phyloP scores from a whole-genome alignment of 2,113 vertebrate genomes.

The Aptenodytes patagonicus region DNA sequence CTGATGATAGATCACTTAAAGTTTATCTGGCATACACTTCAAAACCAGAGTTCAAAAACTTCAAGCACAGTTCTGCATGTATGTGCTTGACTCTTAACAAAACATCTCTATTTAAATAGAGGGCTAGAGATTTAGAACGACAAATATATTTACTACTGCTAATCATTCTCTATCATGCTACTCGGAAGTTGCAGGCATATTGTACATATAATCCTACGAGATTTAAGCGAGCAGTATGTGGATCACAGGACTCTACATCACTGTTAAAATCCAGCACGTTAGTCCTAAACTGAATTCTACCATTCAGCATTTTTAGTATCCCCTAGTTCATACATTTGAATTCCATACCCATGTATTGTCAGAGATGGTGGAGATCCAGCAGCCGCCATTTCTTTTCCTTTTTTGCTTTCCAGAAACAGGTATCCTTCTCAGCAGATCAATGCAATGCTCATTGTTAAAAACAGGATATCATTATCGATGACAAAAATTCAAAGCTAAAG shows the following conservation, averaged over 20 bases:
- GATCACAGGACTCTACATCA: background rate
- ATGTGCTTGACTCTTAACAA: conserved; percentile 36
- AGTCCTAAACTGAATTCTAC: background rate
- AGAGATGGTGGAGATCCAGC: background rate
- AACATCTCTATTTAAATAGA: conserved; percentile 23
- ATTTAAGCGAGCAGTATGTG: background rate
- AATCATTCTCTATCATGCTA: background rate
- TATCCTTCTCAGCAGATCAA: background rate
- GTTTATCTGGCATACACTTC: conserved; percentile 44
- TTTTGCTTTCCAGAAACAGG: background rate
- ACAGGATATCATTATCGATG: background rate
- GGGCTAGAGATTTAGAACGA: background rate
- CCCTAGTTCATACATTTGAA: background rate
- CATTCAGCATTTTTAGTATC: background rate
- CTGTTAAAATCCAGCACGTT: background rate
- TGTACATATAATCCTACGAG: background rate
- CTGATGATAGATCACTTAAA: conserved; percentile 10
- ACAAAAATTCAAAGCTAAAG: background rate
- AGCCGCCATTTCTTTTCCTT: background rate
- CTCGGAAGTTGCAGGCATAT: background rate
- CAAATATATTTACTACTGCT: background rate
- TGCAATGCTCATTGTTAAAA: background rate
- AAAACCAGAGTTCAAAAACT: conserved; percentile 49
- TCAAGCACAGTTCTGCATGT: background rate
- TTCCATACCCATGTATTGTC: background rate